Conservation (phyloP, 2,113 vertebrate species). For the Micronisus gabar region DNA sequence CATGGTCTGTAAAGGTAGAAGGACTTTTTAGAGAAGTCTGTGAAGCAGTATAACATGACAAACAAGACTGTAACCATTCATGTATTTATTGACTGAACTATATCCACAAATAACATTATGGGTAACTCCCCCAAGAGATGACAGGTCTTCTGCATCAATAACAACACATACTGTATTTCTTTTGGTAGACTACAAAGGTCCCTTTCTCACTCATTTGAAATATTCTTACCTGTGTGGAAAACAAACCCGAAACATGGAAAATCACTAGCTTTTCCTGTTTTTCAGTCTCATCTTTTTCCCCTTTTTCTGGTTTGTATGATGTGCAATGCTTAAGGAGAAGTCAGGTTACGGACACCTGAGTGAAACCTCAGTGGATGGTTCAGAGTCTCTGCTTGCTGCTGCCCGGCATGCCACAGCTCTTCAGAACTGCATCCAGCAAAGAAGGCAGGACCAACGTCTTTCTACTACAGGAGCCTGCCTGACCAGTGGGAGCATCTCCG, state of each 20-base stretch:
- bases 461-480: neutral
- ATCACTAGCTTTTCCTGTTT: neutral
- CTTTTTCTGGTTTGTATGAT: neutral
- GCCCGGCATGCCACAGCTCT: neutral
- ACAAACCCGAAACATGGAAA: neutral
- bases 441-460: neutral
- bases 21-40: conserved; percentile 6
- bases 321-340: neutral
- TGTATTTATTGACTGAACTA: neutral
- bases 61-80: conserved; percentile 10
- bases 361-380: neutral
- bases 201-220: neutral
- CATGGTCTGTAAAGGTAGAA: neutral
- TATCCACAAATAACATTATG: neutral
- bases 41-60: neutral
- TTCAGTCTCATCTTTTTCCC: neutral
- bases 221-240: neutral
- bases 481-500: neutral
- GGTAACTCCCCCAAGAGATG: neutral
- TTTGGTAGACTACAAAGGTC: neutral
- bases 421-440: neutral
- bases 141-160: neutral
- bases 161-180: neutral
- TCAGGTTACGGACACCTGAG: neutral
- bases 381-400: neutral